phyloP scores from a whole-genome alignment of 2,113 vertebrate genomes.

The Melanerpes aurifrons region DNA sequence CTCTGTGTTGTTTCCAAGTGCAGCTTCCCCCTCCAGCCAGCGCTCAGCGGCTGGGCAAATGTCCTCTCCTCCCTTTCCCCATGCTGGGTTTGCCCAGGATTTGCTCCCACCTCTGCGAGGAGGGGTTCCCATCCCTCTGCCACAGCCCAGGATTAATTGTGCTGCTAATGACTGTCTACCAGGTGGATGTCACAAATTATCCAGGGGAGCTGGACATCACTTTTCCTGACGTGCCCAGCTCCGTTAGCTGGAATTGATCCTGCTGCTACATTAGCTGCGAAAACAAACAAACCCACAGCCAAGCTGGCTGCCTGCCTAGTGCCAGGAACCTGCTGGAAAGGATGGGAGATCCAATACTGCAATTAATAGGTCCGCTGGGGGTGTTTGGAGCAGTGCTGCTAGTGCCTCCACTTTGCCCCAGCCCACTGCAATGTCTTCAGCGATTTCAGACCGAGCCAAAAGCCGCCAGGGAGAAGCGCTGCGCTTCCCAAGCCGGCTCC shows the following conservation, averaged over 20 bases:
- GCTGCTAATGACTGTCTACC: background rate
- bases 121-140: fast-evolving
- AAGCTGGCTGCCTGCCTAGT: background rate
- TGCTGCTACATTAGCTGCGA: constrained; percentile 51
- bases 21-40: background rate
- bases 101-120: fast-evolving
- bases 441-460: background rate
- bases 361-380: background rate
- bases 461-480: background rate
- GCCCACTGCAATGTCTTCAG: background rate
- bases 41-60: background rate
- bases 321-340: constrained; percentile 44
- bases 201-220: background rate
- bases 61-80: background rate
- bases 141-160: background rate
- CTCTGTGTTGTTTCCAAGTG: background rate
- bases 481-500: fast-evolving
- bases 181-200: background rate
- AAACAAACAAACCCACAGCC: constrained; percentile 50
- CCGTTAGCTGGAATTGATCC: constrained; percentile 17
- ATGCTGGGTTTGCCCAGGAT: background rate
- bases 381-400: background rate
- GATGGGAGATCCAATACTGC: background rate
- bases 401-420: background rate
- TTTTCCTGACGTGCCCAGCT: background rate